Evolutionary conservation across 2,797 vertebrate genomes (phyloP).

Genomic region (Etheostoma nigrum): DNA sequence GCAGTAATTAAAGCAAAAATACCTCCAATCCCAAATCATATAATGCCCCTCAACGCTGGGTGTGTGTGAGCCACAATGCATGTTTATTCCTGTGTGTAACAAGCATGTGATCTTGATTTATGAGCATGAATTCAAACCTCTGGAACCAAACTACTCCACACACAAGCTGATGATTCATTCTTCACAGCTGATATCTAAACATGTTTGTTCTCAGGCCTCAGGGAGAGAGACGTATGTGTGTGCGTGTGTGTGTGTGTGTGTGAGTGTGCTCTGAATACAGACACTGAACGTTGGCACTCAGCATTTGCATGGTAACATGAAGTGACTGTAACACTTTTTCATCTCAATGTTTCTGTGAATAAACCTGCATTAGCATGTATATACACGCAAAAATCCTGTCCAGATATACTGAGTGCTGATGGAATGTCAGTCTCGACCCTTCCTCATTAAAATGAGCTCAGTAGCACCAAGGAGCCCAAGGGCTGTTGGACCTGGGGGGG

Average conservation of each 20-base stretch:
- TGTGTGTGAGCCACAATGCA: not conserved
- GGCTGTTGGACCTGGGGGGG: not conserved
- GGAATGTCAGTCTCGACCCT: not conserved
- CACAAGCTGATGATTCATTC: constrained; percentile 21
- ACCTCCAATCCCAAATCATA: too few relatives aligned
- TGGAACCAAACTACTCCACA: constrained; percentile 14
- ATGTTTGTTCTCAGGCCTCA: constrained; percentile 8
- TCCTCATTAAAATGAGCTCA: not conserved
- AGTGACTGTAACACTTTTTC: not conserved
- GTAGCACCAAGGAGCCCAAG: not conserved
- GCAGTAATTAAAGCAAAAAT: too few relatives aligned
- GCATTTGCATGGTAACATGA: constrained; percentile 10
- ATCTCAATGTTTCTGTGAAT: not conserved
- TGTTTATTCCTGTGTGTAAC: constrained; percentile 11
- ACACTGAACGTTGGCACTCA: not conserved
- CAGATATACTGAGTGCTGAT: not conserved
- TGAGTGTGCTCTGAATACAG: constrained; percentile 4
- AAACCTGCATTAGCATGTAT: not conserved
- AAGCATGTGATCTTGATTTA: constrained; percentile 16
- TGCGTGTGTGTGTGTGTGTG: constrained; percentile 5
- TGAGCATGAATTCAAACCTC: constrained; percentile 12
- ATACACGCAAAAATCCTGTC: not conserved
- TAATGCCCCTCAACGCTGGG: too few relatives aligned
- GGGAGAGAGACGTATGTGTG: not conserved
- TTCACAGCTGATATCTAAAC: constrained; percentile 21